Evolutionary conservation across 2,888 invertebrate species (phyloP), one percentile per base, ranked within the genome.

Genomic region (Pristionchus arcanus): DNA sequence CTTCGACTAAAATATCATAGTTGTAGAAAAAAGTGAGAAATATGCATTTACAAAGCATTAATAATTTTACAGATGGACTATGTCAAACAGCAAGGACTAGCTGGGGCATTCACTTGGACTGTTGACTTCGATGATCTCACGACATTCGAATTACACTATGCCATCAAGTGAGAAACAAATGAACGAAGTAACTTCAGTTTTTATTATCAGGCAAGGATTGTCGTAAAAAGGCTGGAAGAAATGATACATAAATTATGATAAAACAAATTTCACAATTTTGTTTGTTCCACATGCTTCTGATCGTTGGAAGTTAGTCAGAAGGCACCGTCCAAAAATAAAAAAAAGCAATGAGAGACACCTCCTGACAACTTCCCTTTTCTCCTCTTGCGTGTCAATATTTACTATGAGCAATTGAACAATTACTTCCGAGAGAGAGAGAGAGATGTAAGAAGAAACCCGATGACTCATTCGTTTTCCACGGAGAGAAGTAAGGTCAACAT

Each of bases 61-160:
- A n/a, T n/a, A n/a, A n/a, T n/a, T n/a, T 11, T 77, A 7, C 25
- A 83, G 83, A 83, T 83, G 83, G 49, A 21, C 21, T 37, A 21
- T 7, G 28, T 83, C 83, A 83, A 83, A 21, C 15, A 28, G 34
- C 49, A n/a, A 13, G 83, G 83, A 42, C 25, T 34, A n/a, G 83
- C 34, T 9, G 83, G 83, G 15, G 83, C 83, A 25, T 83, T 83
- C 83, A 49, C 83, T 16, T 83, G 83, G 83, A 53, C 83, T n/a
- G 28, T 83, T 21, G 83, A 83, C 28, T 83, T 49, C 28, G 83
- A 83, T n/a, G 63, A 63, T 9, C n/a, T 63, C 34, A 34, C 31
- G 7, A 37, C 31, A 13, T 31, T 74, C 74, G 34, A 34, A 34
- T 13, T 74, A 2, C 74, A 74, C 74, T 31, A 74, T 19, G 74